Evolutionary conservation across 2,888 invertebrate species (phyloP).

Genomic region (Lasiommata megera): DNA sequence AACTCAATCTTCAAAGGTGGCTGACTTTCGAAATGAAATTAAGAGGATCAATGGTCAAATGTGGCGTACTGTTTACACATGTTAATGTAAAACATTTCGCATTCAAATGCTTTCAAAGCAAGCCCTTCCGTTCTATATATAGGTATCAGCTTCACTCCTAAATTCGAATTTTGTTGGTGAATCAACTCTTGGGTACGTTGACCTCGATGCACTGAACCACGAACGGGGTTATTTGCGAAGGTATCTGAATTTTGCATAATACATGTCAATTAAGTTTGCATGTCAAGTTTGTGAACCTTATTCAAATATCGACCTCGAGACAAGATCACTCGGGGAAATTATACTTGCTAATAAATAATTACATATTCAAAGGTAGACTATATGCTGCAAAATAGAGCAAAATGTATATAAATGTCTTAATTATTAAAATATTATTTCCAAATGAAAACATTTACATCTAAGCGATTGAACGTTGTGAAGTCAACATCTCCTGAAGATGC

Average conservation of each 20-base stretch:
- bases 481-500: no score
- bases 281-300: conserved; percentile 59
- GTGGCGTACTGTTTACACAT: not conserved
- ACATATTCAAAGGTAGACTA: conserved; percentile 32
- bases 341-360: conserved; percentile 43
- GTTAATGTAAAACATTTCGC: conserved; percentile 19
- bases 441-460: no score
- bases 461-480: no score
- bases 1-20: not conserved
- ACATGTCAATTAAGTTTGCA: conserved; percentile 65
- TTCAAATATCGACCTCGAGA: conserved; percentile 69
- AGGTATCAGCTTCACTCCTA: conserved; percentile 45
- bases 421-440: no score
- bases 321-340: conserved; percentile 42
- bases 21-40: not conserved
- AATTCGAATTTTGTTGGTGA: conserved; percentile 50
- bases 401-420: conserved; percentile 16
- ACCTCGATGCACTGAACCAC: conserved; percentile 34
- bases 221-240: conserved; percentile 34
- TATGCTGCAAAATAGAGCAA: conserved; percentile 10
- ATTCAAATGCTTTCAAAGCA: conserved; percentile 22
- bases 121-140: conserved; percentile 45
- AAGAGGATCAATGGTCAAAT: not conserved
- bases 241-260: conserved; percentile 64
- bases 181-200: conserved; percentile 43